A percentile compares a stretch with the other conserved stretches of the same genome.
phyloP scores from a whole-genome alignment of 2,888 invertebrate genomes.

The Andrena flavipes region DNA sequence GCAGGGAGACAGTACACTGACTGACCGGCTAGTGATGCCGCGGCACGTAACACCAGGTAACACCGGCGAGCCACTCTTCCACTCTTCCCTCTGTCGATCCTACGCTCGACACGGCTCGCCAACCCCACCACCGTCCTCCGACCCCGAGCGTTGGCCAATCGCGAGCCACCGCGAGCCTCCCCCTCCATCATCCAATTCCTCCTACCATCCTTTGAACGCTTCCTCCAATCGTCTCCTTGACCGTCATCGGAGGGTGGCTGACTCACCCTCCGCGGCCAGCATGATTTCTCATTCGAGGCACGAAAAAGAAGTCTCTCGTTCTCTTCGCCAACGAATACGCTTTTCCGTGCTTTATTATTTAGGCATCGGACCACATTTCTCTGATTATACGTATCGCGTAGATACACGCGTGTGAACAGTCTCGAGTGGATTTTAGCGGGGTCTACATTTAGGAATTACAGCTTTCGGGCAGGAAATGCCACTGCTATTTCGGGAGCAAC shows the following conservation, averaged over 20 bases:
- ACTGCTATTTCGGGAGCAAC: conserved; percentile 44
- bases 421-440: background rate
- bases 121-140: conserved; percentile 46
- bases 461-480: conserved; percentile 17
- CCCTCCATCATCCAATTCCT: background rate
- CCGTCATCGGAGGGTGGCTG: conserved; percentile 69
- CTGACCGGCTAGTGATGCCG: conserved; percentile 72
- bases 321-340: background rate
- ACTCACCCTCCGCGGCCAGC: conserved; percentile 61
- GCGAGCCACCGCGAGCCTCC: background rate
- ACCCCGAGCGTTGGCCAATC: conserved; percentile 57
- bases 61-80: conserved; percentile 56
- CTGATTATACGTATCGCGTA: background rate
- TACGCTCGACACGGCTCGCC: conserved; percentile 8
- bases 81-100: conserved; percentile 44
- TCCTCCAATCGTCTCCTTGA: conserved; percentile 68
- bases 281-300: conserved; percentile 55
- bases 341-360: conserved; percentile 16
- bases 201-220: conserved; percentile 21
- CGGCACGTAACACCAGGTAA: conserved; percentile 73
- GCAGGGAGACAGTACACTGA: conserved; percentile 74
- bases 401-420: background rate
- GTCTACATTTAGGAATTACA: background rate
- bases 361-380: conserved; percentile 9
- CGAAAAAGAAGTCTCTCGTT: conserved; percentile 38